Base-by-base conservation (phyloP, 1,140 invertebrate species). In the Neodiprion virginianus region DNA sequence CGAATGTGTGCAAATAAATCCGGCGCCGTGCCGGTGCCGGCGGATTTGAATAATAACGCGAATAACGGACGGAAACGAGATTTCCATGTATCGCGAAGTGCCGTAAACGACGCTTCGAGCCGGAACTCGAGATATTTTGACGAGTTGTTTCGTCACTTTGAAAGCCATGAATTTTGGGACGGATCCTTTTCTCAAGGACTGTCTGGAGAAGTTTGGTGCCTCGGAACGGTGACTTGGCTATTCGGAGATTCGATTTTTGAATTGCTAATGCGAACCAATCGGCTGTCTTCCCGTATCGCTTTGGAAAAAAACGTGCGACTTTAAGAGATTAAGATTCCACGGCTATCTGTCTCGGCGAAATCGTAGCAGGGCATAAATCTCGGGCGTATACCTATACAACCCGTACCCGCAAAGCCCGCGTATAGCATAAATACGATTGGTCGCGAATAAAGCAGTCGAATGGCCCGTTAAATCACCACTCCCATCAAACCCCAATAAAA, bases 381-480 rank as follows among this genome's bases (percentile, higher is more conserved):
- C 53, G 3, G 8, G 28, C 28, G 28, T 40, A 40, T 40, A 40
- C 28, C 5, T 40, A 40, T 40, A 40, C 5, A 40, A 40, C 28
- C 28, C 28, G 28, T 40, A 40, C 28, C 28, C 28, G 28, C 28
- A 40, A 40, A 40, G 28, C 28, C 28, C 28, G 5, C 28, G 28
- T 40, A 40, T 17, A 61, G 53, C 53, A 17, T 40, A 40, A 61
- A 17, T 61, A 61, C n/a, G 28, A 61, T 69, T 65, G 69, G 53
- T 75, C 77, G 75, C 75, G 77, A 78, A 78, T 78, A 78, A 78
- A 78, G 75, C 74, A 75, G 68, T 12, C 71, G 47, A 72, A 72
- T 77, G 68, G 75, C 67, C 23, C 23, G 48, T 71, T 49, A 71
- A 71, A 71, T 71, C 70, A 71, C 40, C 48, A 49, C 23, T 17